These are phyloP conservation scores for Enteromius argenteus DNA, from an alignment of 2,797 vertebrate species.

Conservation along the genomic window DNA sequence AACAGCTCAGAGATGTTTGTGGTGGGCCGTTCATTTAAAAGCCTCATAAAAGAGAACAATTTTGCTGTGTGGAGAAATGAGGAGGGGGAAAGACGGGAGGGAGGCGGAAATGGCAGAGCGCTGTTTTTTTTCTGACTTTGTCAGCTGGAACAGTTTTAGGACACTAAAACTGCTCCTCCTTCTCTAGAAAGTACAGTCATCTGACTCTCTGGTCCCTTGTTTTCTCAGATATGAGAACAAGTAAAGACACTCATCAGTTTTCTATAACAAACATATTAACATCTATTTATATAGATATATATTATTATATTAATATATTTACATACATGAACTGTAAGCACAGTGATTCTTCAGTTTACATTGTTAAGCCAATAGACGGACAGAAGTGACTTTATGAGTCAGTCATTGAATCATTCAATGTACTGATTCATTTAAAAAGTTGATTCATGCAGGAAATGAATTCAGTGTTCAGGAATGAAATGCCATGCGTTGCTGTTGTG, in stretches of 20 bases:
- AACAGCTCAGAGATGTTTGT: slow-evolving; percentile 79
- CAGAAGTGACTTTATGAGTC: not conserved
- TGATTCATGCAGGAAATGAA: not conserved
- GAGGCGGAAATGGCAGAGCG: slow-evolving; percentile 46
- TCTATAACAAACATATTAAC: not conserved
- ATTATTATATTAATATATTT: not conserved
- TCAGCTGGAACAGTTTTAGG: slow-evolving; percentile 40
- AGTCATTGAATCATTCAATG: not conserved
- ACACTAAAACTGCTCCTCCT: slow-evolving; percentile 3
- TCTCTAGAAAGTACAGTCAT: slow-evolving; percentile 5
- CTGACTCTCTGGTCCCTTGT: not conserved
- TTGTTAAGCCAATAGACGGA: not conserved
- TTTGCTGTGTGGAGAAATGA: slow-evolving; percentile 66
- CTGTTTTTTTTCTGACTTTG: slow-evolving; percentile 33
- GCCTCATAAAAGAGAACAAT: slow-evolving; percentile 72
- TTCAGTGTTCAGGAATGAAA: not conserved
- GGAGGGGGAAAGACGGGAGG: slow-evolving; percentile 11
- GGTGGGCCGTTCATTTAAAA: slow-evolving; percentile 72
- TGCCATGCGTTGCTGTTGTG: not conserved
- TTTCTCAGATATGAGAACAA: not conserved
- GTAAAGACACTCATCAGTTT: not conserved
- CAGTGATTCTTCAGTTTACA: not conserved
- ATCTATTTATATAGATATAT: not conserved
- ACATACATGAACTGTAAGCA: not conserved
- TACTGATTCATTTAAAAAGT: not conserved